These are phyloP conservation scores for Cyrtodaria siliqua DNA, from an alignment of 2,888 invertebrate genomes.

Conservation along the genomic window DNA sequence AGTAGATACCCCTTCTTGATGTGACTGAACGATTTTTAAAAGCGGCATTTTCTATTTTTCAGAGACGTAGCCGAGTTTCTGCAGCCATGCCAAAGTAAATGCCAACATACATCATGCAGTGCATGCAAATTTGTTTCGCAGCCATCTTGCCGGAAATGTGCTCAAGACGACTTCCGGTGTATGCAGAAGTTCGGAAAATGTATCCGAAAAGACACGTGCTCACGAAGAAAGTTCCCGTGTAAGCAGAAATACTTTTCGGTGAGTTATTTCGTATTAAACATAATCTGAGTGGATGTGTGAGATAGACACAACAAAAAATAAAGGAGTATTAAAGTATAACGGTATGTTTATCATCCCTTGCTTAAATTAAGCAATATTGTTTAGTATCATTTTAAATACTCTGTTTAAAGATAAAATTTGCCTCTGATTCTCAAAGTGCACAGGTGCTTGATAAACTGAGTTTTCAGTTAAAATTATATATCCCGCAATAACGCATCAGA, in stretches of 20 bases:
- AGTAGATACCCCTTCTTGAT: no score
- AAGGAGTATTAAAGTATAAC: no score
- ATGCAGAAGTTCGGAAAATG: slow-evolving; percentile 83
- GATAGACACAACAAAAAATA: no score
- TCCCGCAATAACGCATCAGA: no score
- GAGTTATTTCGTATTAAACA: slow-evolving; percentile 34
- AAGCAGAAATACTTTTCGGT: slow-evolving; percentile 65
- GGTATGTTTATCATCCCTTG: no score
- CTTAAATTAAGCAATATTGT: no score
- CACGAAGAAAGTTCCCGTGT: slow-evolving; percentile 71
- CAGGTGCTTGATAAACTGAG: background rate
- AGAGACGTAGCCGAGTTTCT: slow-evolving; percentile 80
- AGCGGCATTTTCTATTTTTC: slow-evolving; percentile 19
- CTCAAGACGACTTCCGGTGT: slow-evolving; percentile 82
- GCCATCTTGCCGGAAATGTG: slow-evolving; percentile 80
- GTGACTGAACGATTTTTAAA: no score
- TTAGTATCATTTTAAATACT: no score
- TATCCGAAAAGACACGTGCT: slow-evolving; percentile 76
- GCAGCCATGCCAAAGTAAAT: slow-evolving; percentile 81
- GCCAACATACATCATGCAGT: slow-evolving; percentile 85
- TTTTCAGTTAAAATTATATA: background rate
- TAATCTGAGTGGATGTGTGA: no score
- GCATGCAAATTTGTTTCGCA: slow-evolving; percentile 81
- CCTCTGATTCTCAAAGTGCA: no score
- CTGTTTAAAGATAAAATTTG: no score